Evolutionary conservation across 2,113 vertebrate genomes (phyloP).

Genomic region (Pungitius pungitius): DNA sequence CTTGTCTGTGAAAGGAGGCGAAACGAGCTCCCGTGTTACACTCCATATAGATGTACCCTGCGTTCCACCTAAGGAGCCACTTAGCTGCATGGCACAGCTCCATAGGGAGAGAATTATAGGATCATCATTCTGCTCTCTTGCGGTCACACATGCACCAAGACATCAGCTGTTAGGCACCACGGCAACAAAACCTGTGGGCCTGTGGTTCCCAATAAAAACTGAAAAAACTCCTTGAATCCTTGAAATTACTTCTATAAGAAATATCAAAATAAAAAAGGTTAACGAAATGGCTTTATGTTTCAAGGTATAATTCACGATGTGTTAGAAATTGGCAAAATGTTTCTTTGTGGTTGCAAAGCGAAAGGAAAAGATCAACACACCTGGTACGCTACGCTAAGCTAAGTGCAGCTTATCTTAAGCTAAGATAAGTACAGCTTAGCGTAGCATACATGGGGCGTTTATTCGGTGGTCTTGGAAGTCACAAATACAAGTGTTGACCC

Average conservation of each 20-base stretch:
- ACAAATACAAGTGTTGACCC: background rate
- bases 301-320: background rate
- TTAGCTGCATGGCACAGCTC: background rate
- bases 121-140: constrained; percentile 13
- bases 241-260: background rate
- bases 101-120: background rate
- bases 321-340: background rate
- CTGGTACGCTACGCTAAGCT: background rate
- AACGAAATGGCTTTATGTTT: background rate
- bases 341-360: background rate
- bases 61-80: background rate
- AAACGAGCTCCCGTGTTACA: constrained; percentile 14
- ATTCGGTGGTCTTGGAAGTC: background rate
- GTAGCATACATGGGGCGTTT: background rate
- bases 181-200: background rate
- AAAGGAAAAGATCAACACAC: background rate
- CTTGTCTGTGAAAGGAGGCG: constrained; percentile 31
- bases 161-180: background rate
- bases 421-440: background rate
- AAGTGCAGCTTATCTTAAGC: background rate
- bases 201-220: background rate
- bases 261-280: background rate
- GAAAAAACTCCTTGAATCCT: background rate
- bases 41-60: background rate
- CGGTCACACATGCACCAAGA: constrained; percentile 2